A percentile compares a stretch with the other conserved stretches of the same genome.
Evolutionary conservation across 2,888 invertebrate genomes (phyloP).

Genomic region (Brachypalpus laphriformis): DNA sequence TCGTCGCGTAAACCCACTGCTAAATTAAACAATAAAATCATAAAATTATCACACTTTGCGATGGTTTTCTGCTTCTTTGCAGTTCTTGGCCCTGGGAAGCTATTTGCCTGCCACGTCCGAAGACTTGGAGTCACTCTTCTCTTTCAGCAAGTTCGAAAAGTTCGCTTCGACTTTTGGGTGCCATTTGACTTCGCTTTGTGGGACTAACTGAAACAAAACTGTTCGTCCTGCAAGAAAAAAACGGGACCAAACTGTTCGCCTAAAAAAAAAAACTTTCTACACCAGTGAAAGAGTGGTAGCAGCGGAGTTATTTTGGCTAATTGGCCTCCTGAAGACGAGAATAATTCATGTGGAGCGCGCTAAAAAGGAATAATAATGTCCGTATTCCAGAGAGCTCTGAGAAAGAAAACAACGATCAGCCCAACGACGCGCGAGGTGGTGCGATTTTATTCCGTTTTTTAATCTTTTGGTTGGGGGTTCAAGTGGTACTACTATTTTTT

Average conservation of each 20-base stretch:
- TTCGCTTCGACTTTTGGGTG: constrained; percentile 64
- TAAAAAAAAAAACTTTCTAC: constrained; percentile 39
- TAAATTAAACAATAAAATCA: constrained; percentile 74
- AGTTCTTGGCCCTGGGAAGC: constrained; percentile 46
- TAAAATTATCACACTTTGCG: constrained; percentile 73
- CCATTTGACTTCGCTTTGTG: constrained; percentile 67
- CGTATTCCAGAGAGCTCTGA: not conserved
- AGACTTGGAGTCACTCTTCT: constrained; percentile 7
- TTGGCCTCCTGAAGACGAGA: constrained; percentile 69
- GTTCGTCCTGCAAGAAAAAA: not conserved
- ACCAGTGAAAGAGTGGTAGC: constrained; percentile 42
- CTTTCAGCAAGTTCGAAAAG: constrained; percentile 46
- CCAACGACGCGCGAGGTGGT: not conserved
- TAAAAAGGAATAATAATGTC: constrained; percentile 67
- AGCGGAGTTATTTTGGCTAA: constrained; percentile 68
- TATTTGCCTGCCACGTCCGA: constrained; percentile 49
- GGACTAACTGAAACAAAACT: constrained; percentile 53
- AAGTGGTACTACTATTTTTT: too few relatives aligned
- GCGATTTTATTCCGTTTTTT: constrained; percentile 31
- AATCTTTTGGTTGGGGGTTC: constrained; percentile 32
- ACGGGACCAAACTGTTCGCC: too few relatives aligned
- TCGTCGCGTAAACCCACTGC: constrained; percentile 14
- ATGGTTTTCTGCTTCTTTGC: constrained; percentile 51
- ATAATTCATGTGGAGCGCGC: constrained; percentile 66
- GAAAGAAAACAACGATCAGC: not conserved